Evolutionary conservation across 2,888 invertebrate species (phyloP).

Genomic region (Xestia xanthographa): DNA sequence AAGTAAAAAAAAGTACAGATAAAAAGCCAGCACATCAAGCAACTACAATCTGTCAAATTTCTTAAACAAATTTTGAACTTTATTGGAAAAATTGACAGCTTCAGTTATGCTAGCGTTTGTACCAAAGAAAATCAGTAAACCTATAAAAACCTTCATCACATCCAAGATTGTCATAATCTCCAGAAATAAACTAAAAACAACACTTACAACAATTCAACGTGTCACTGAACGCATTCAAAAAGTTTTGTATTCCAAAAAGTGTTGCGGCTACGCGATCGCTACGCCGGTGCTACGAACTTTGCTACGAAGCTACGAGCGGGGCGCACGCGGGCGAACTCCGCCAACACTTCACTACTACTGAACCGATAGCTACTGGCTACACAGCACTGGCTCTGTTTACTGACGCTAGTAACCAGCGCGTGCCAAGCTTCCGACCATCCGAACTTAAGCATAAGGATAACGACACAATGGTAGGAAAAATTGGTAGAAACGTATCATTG

Average conservation of each 20-base stretch:
- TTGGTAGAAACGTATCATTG: background rate
- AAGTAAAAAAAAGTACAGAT: background rate
- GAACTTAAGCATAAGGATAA: slow-evolving; percentile 25
- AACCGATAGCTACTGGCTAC: background rate
- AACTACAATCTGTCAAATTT: too few species aligned
- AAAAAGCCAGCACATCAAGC: too few species aligned
- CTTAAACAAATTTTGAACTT: too few species aligned
- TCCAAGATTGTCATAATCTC: slow-evolving; percentile 7
- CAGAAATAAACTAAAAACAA: slow-evolving; percentile 20
- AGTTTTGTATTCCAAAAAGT: slow-evolving; percentile 26
- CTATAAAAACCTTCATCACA: background rate
- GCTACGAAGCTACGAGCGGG: slow-evolving; percentile 53
- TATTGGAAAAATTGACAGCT: too few species aligned
- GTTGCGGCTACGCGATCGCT: slow-evolving; percentile 63
- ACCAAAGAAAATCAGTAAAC: background rate
- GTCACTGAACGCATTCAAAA: slow-evolving; percentile 40
- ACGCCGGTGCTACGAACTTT: slow-evolving; percentile 38
- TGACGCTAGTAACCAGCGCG: slow-evolving; percentile 8
- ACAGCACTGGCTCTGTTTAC: slow-evolving; percentile 1
- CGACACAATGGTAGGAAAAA: slow-evolving; percentile 11
- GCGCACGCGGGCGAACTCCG: slow-evolving; percentile 67
- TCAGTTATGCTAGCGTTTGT: too few species aligned
- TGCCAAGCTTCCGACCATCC: slow-evolving; percentile 22
- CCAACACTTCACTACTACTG: slow-evolving; percentile 48
- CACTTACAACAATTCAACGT: slow-evolving; percentile 42